phyloP scores from a whole-genome alignment of 2,797 vertebrate genomes.

The Gymnodraco acuticeps region DNA sequence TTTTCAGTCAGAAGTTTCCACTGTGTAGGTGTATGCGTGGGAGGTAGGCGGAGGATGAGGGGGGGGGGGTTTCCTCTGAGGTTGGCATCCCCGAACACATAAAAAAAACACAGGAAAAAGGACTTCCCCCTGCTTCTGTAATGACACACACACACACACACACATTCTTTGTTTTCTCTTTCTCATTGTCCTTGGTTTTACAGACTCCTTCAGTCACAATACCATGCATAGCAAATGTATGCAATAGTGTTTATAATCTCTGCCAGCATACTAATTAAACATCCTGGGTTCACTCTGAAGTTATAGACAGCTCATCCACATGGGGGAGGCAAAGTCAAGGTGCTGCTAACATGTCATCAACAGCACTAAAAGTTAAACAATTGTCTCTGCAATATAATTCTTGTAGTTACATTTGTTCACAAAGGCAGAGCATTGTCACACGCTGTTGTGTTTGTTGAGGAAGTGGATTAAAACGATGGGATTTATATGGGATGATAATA shows the following conservation, averaged over 20 bases:
- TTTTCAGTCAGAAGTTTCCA: conserved; percentile 75
- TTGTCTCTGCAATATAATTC: too few relatives aligned
- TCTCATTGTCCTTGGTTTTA: too few relatives aligned
- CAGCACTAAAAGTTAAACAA: too few relatives aligned
- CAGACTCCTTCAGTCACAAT: neutral
- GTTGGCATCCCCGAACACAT: conserved; percentile 89
- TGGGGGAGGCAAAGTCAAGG: conserved; percentile 34
- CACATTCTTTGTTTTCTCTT: too few relatives aligned
- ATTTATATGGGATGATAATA: too few relatives aligned
- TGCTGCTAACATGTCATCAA: neutral
- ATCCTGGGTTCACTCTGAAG: neutral
- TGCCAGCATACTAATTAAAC: neutral
- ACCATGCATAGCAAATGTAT: neutral
- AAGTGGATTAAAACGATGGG: too few relatives aligned
- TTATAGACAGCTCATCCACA: conserved; percentile 26
- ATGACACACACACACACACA: conserved; percentile 3
- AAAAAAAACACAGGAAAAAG: conserved; percentile 41
- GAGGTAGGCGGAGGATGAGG: conserved; percentile 72
- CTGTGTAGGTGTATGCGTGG: conserved; percentile 78
- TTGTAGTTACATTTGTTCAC: too few relatives aligned
- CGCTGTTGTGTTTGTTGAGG: too few relatives aligned
- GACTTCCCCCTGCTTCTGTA: conserved; percentile 70
- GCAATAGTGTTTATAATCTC: neutral
- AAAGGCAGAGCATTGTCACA: too few relatives aligned
- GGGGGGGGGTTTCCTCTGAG: conserved; percentile 76